Conservation (phyloP, 2,888 invertebrate genomes). For the Charanyca ferruginea region DNA sequence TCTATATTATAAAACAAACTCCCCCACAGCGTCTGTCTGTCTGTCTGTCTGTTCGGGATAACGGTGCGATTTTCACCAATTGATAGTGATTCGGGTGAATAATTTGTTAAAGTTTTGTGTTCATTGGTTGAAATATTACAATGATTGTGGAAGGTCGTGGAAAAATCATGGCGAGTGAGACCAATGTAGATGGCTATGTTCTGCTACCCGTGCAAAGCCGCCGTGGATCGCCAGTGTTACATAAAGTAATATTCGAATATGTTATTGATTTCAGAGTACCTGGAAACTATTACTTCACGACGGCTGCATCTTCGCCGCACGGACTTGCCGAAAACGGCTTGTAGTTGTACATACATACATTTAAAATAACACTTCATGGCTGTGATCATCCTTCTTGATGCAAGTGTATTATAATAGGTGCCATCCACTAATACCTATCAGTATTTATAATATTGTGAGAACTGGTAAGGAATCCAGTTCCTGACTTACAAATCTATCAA, state of each 20-base stretch:
- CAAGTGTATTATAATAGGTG: conserved; percentile 9
- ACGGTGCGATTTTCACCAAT: too few species aligned
- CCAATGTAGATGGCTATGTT: too few species aligned
- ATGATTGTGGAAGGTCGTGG: too few species aligned
- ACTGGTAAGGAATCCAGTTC: background rate
- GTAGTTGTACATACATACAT: conserved; percentile 55
- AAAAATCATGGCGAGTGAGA: too few species aligned
- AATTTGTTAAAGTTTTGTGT: too few species aligned
- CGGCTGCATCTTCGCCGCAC: conserved; percentile 75
- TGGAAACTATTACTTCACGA: conserved; percentile 83
- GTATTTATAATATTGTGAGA: conserved; percentile 1
- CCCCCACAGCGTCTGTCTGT: too few species aligned
- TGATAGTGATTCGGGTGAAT: too few species aligned
- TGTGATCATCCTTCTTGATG: conserved; percentile 54
- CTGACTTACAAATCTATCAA: background rate
- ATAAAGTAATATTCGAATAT: conserved; percentile 21
- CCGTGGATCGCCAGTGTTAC: too few species aligned
- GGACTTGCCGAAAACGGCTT: conserved; percentile 80
- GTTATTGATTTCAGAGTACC: conserved; percentile 71
- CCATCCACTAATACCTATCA: background rate
- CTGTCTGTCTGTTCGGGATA: too few species aligned
- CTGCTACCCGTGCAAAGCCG: too few species aligned
- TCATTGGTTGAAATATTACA: too few species aligned
- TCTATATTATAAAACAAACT: too few species aligned
- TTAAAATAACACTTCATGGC: conserved; percentile 46